Evolutionary conservation across 2,888 invertebrate genomes (phyloP).

Genomic region (Pollenia labialis): DNA sequence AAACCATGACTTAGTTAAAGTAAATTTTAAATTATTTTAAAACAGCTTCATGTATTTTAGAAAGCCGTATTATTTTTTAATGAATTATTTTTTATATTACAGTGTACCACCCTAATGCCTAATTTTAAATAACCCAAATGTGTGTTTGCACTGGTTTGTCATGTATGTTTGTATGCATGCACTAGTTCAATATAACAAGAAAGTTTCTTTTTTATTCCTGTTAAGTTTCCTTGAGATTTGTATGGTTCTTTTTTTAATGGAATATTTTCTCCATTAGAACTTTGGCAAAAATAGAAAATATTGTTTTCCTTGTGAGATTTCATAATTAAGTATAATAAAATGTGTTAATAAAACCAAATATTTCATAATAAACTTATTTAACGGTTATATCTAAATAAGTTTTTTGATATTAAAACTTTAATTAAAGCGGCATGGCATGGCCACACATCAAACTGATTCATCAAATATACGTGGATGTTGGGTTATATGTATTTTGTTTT

Average conservation of each 20-base stretch:
- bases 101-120: background rate
- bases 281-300: background rate
- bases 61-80: no score
- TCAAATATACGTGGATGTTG: no score
- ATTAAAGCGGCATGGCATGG: no score
- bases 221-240: slow-evolving; percentile 10
- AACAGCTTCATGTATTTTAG: no score
- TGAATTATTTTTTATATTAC: no score
- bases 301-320: slow-evolving; percentile 30
- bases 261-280: slow-evolving; percentile 22
- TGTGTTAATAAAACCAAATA: slow-evolving; percentile 8
- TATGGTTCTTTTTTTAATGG: slow-evolving; percentile 2
- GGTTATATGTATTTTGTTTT: no score
- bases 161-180: background rate
- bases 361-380: slow-evolving; percentile 2
- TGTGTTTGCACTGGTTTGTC: background rate
- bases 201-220: slow-evolving; percentile 44
- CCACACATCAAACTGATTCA: no score
- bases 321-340: slow-evolving; percentile 46
- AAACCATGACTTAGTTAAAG: no score
- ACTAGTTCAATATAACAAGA: slow-evolving; percentile 4
- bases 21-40: no score
- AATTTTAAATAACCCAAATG: background rate
- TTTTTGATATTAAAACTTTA: no score
- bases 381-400: background rate